A percentile compares a stretch with the other conserved stretches of the same genome.
Conservation (phyloP, 2,888 invertebrate genomes). For the Drosophila austrosaltans region DNA sequence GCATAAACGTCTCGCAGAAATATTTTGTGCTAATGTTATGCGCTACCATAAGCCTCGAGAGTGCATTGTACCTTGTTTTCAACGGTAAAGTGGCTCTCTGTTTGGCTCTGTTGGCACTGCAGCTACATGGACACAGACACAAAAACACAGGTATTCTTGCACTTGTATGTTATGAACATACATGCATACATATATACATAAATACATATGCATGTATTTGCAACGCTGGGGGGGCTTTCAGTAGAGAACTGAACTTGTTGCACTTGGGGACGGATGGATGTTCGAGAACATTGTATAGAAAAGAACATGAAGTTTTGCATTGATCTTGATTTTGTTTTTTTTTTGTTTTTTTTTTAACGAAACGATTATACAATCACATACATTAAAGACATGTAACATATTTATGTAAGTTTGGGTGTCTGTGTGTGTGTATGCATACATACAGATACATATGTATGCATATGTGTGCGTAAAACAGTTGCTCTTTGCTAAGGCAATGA, state of each 20-base stretch:
- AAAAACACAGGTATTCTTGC: background rate
- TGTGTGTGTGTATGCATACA: background rate
- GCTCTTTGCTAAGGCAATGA: slow-evolving; percentile 44
- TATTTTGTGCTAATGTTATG: slow-evolving; percentile 25
- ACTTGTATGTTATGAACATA: background rate
- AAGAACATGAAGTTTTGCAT: slow-evolving; percentile 2
- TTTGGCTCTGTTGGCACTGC: background rate
- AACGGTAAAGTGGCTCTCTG: slow-evolving; percentile 7
- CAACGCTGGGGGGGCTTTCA: background rate
- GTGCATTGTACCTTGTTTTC: slow-evolving; percentile 49
- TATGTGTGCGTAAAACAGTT: slow-evolving; percentile 32
- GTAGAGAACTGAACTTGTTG: slow-evolving; percentile 25
- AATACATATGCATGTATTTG: slow-evolving; percentile 8
- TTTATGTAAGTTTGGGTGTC: slow-evolving; percentile 13
- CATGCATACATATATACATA: background rate
- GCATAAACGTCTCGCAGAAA: slow-evolving; percentile 2
- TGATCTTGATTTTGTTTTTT: slow-evolving; percentile 25
- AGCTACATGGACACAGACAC: background rate
- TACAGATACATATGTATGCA: background rate
- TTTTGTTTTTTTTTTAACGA: slow-evolving; percentile 39
- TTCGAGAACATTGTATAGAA: background rate
- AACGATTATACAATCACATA: slow-evolving; percentile 42
- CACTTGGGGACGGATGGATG: slow-evolving; percentile 20
- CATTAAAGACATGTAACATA: slow-evolving; percentile 17
- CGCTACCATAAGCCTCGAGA: slow-evolving; percentile 13